Percentiles rank a stretch among this genome's conserved stretches.
Evolutionary conservation across 2,888 invertebrate species (phyloP).

Genomic region (Patella caerulea): DNA sequence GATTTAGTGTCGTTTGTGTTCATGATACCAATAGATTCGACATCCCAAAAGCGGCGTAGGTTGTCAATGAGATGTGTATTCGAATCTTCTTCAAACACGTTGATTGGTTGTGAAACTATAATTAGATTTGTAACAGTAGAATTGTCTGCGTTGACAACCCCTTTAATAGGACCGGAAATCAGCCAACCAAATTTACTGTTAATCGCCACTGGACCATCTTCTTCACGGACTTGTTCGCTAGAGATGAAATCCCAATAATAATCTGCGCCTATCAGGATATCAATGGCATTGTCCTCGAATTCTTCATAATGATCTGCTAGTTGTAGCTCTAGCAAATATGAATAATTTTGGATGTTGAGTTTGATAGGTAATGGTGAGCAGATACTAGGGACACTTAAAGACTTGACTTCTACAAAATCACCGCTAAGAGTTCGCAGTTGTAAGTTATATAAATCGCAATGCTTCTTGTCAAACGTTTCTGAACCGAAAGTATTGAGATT

Average conservation of each 20-base stretch:
- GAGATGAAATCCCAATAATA: constrained; percentile 1
- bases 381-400: background rate
- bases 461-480: too few species aligned
- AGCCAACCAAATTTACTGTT: constrained; percentile 1
- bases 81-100: background rate
- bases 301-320: background rate
- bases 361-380: background rate
- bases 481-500: too few species aligned
- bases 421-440: too few species aligned
- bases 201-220: background rate
- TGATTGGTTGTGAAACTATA: background rate
- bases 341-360: background rate
- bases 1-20: background rate
- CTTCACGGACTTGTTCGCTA: background rate
- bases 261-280: background rate
- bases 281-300: background rate
- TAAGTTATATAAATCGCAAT: too few species aligned
- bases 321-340: background rate
- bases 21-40: background rate
- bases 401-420: background rate
- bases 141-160: background rate
- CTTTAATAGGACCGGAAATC: background rate
- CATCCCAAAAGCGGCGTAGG: background rate
- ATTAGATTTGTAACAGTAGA: background rate
- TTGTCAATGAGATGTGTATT: background rate